These are phyloP conservation scores for Hypomecis atomaria DNA, from an alignment of 2,888 invertebrate genomes.

Conservation along the genomic window DNA sequence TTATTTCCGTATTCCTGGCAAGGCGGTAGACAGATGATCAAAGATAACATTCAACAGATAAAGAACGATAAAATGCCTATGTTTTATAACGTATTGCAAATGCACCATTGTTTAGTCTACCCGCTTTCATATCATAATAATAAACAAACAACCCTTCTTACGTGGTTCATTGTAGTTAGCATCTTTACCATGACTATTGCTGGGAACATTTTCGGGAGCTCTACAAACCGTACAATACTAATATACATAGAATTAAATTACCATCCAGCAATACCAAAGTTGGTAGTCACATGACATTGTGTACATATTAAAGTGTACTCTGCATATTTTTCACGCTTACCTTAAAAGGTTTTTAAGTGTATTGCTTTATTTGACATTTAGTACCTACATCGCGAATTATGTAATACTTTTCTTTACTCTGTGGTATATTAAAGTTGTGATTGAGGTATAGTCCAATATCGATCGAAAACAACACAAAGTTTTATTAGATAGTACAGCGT, in stretches of 20 bases:
- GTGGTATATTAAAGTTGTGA: no score
- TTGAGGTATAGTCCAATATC: no score
- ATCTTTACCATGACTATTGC: conserved; percentile 12
- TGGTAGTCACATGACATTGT: not conserved
- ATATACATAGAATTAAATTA: not conserved
- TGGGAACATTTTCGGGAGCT: conserved; percentile 2
- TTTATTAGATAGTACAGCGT: no score
- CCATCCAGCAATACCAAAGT: not conserved
- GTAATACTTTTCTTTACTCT: no score
- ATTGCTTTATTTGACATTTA: no score
- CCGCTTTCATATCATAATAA: conserved; percentile 12
- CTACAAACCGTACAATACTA: not conserved
- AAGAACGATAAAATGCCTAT: conserved; percentile 3
- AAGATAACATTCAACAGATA: conserved; percentile 17
- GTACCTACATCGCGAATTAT: no score
- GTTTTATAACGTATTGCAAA: conserved; percentile 10
- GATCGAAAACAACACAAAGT: no score
- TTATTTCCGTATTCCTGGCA: conserved; percentile 10
- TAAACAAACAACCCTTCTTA: conserved; percentile 22
- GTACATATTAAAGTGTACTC: not conserved
- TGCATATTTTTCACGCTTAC: not conserved
- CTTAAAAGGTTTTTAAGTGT: no score
- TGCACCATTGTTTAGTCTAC: conserved; percentile 28
- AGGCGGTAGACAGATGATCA: conserved; percentile 19
- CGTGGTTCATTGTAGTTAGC: conserved; percentile 22